Conservation (phyloP, 2,113 vertebrate species). For the Gymnarchus niloticus region DNA sequence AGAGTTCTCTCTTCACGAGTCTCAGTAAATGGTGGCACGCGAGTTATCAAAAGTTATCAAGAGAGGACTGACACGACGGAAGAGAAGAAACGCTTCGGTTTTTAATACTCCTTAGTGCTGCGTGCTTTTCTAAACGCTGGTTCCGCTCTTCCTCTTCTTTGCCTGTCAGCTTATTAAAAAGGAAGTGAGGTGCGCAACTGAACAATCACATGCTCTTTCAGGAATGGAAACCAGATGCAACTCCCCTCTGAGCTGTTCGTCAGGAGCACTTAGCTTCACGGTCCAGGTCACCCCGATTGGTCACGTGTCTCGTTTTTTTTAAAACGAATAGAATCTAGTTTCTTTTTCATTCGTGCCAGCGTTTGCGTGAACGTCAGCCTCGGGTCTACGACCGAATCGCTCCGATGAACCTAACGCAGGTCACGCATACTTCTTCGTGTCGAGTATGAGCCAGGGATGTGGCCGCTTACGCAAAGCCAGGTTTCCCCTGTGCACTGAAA, state of each 20-base stretch:
- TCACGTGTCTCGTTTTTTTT: neutral
- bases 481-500: no score
- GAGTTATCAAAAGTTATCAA: neutral
- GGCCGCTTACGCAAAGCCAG: no score
- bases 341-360: neutral
- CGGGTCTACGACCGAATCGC: no score
- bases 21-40: no score
- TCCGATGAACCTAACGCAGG: no score
- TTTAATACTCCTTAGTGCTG: neutral
- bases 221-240: slow-evolving; percentile 10
- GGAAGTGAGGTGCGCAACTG: slow-evolving; percentile 61
- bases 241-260: neutral
- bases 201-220: slow-evolving; percentile 13
- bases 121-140: slow-evolving; percentile 22
- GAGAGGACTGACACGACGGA: neutral
- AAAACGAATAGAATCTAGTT: neutral
- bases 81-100: neutral
- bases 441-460: no score
- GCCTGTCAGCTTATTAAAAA: slow-evolving; percentile 55
- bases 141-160: slow-evolving; percentile 21
- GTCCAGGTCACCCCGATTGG: neutral
- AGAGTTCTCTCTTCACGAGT: neutral
- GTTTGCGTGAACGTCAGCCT: neutral
- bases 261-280: neutral
- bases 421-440: no score